These are phyloP conservation scores for Erebia aethiops DNA, from an alignment of 2,888 invertebrate genomes.

Conservation along the genomic window DNA sequence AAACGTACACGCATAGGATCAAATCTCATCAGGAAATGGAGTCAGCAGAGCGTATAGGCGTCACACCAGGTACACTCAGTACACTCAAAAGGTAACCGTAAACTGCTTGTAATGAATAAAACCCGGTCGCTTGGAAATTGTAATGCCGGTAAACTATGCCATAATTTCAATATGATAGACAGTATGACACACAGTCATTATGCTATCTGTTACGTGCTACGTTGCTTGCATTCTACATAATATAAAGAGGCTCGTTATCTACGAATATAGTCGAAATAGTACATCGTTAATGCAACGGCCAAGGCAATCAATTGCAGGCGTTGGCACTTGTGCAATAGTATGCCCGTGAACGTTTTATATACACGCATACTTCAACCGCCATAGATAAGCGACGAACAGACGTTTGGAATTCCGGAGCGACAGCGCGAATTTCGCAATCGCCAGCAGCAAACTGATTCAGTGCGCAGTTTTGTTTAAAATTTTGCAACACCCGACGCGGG, in stretches of 20 bases:
- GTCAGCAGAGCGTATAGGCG: conserved; percentile 45
- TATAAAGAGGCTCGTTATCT: conserved; percentile 19
- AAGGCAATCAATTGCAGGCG: conserved; percentile 35
- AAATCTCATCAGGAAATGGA: conserved; percentile 41
- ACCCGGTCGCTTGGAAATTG: conserved; percentile 11
- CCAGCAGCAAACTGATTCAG: conserved; percentile 25
- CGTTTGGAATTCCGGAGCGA: conserved; percentile 43
- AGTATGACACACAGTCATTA: too few species aligned
- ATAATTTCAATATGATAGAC: conserved; percentile 15
- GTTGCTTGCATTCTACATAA: conserved; percentile 4
- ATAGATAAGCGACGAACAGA: conserved; percentile 37
- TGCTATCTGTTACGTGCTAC: conserved; percentile 3
- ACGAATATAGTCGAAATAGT: conserved; percentile 24
- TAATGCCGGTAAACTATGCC: conserved; percentile 12
- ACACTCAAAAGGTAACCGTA: conserved; percentile 42
- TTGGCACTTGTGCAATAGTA: conserved; percentile 45
- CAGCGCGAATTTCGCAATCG: conserved; percentile 42
- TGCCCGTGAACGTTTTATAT: conserved; percentile 57
- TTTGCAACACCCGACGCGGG: conserved; percentile 1
- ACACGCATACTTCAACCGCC: conserved; percentile 47
- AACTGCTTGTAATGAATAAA: conserved; percentile 36
- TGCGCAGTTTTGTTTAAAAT: conserved; percentile 21
- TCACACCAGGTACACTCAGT: conserved; percentile 42
- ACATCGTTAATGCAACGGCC: conserved; percentile 27
- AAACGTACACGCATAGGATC: conserved; percentile 26